Conservation (phyloP, 2,113 vertebrate species). For the Mixornis gularis region DNA sequence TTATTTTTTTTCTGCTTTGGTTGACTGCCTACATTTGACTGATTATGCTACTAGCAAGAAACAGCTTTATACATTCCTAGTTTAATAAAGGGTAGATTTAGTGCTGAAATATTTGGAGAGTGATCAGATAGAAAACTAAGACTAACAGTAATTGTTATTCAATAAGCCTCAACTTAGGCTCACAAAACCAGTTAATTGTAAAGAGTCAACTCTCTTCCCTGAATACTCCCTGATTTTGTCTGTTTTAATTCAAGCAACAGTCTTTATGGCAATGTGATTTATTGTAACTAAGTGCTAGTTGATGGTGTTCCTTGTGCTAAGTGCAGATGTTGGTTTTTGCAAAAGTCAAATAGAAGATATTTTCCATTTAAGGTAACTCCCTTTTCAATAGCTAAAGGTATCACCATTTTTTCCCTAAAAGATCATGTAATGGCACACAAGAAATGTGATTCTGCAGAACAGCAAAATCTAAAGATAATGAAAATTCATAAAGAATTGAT, state of each 20-base stretch:
- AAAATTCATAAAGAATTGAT: conserved; percentile 57
- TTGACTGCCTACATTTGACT: background rate
- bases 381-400: background rate
- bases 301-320: background rate
- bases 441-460: conserved; percentile 4
- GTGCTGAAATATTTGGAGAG: background rate
- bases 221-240: background rate
- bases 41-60: background rate
- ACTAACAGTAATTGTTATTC: background rate
- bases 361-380: background rate
- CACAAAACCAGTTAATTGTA: background rate
- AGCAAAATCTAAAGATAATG: background rate
- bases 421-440: background rate
- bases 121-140: background rate
- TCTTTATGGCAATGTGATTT: background rate
- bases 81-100: background rate
- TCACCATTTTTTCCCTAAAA: background rate
- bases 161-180: background rate
- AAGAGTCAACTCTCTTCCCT: background rate
- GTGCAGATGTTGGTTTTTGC: background rate
- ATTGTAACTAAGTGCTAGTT: background rate
- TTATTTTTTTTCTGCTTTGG: background rate
- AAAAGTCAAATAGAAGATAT: background rate
- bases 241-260: background rate
- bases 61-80: background rate